Percentiles rank a stretch among this genome's conserved stretches.
Conservation (phyloP, 2,113 vertebrate species). For the Donacobius atricapilla region DNA sequence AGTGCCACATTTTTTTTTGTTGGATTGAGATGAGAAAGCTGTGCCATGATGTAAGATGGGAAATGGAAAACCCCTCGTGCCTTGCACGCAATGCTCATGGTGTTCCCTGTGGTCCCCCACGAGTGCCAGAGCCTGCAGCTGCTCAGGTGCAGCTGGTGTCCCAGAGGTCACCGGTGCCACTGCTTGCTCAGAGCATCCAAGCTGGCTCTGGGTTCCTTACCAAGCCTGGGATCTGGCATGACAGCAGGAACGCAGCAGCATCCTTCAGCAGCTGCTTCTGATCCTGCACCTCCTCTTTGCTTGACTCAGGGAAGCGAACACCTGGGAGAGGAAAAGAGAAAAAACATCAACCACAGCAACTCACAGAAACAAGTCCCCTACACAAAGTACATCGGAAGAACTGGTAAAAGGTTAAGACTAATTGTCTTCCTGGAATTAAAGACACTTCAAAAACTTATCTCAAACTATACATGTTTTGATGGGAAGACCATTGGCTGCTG, state of each 20-base stretch:
- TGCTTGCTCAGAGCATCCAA: neutral
- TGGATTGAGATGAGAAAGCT: neutral
- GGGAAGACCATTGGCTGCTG: neutral
- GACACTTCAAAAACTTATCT: neutral
- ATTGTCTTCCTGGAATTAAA: neutral
- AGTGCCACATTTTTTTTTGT: neutral
- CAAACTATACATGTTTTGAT: too few relatives aligned
- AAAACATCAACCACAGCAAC: neutral
- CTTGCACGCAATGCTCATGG: neutral
- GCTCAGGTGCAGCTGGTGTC: neutral
- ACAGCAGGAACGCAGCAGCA: conserved; percentile 88
- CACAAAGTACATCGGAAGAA: neutral
- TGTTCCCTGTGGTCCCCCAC: neutral
- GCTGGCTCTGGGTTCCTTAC: conserved; percentile 69
- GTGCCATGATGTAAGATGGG: neutral
- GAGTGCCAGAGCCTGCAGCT: neutral
- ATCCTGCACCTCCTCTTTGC: conserved; percentile 86
- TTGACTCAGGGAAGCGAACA: conserved; percentile 89
- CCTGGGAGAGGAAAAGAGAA: conserved; percentile 67
- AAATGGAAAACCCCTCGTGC: neutral
- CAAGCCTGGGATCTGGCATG: conserved; percentile 94
- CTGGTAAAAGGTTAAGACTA: neutral
- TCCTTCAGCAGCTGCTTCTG: conserved; percentile 97
- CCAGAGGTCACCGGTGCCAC: neutral
- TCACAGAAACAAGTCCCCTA: neutral